Percentiles rank a stretch among this genome's conserved stretches.
Evolutionary conservation across 2,888 invertebrate genomes (phyloP).

Genomic region (Carterocephalus palaemon): DNA sequence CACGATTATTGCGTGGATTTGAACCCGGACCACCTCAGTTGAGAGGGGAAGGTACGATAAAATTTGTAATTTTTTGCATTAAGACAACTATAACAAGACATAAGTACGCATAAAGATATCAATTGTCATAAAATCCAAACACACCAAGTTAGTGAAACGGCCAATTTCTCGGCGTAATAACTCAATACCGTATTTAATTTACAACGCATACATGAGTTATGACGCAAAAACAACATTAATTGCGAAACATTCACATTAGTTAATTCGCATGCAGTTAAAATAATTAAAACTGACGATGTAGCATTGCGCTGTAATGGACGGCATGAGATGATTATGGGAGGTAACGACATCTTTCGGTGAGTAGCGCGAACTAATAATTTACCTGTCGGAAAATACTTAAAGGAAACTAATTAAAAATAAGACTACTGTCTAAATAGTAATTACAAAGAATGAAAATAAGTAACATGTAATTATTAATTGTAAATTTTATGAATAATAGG

Average conservation of each 20-base stretch:
- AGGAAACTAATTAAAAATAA: no score
- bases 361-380: conserved; percentile 46
- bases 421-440: no score
- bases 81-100: not conserved
- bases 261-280: conserved; percentile 44
- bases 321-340: conserved; percentile 22
- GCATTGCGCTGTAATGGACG: conserved; percentile 27
- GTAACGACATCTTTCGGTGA: conserved; percentile 59
- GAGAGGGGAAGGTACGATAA: no score
- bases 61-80: no score
- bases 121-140: conserved; percentile 9
- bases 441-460: no score
- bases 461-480: no score
- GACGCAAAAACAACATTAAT: conserved; percentile 29
- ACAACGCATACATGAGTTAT: conserved; percentile 21
- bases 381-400: no score
- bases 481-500: no score
- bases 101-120: not conserved
- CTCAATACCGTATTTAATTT: conserved; percentile 28
- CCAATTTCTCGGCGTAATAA: conserved; percentile 28
- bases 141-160: conserved; percentile 6
- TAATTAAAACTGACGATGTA: conserved; percentile 51
- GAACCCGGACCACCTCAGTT: no score
- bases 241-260: conserved; percentile 35
- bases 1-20: no score